Base-by-base conservation (phyloP, 1,140 invertebrate species). In the Heliconius congener region DNA sequence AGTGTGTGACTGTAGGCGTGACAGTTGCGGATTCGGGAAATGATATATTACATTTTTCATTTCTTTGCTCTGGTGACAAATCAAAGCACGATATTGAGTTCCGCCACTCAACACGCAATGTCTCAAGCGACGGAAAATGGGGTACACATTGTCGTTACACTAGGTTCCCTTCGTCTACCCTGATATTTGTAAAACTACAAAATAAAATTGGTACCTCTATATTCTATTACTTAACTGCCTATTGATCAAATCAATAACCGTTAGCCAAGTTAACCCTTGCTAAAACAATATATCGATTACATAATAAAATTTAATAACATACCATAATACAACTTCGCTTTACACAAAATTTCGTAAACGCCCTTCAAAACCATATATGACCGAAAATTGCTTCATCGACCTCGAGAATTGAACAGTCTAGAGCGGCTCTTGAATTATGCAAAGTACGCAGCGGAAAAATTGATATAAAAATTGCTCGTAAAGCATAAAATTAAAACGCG, bases 401-500 rank as follows among this genome's bases (percentile, higher is more conserved):
- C 80, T 78, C 80, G 75, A 81, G 77, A 78, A 88, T 85, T 84
- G 84, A 86, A 82, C 85, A 84, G 85, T 85, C 82, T 85, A 85
- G 85, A 86, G 82, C 82, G 81, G 76, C 81, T 83, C 74, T 83
- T 89, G 86, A 90, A 91, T 91, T 90, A 90, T 90, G 88, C 88
- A 84, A 86, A 89, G 86, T 86, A 87, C 87, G 85, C 84, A 82
- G 80, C 78, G 82, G 82, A 86, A 88, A 92, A 92, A 93, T 92
- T 92, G 92, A 90, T 91, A 93, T 86, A 93, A 92, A 93, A 93
- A 92, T 93, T 90, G 91, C 88, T 87, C 88, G 88, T 90, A 92
- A 91, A 92, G 91, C 90, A 92, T 92, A 92, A 93, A 93, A 93
- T 93, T 93, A 93, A 93, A 92, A 91, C 84, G 85, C 82, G 87